Conservation (phyloP, 2,888 invertebrate species). For the Iselma pallidipennis region DNA sequence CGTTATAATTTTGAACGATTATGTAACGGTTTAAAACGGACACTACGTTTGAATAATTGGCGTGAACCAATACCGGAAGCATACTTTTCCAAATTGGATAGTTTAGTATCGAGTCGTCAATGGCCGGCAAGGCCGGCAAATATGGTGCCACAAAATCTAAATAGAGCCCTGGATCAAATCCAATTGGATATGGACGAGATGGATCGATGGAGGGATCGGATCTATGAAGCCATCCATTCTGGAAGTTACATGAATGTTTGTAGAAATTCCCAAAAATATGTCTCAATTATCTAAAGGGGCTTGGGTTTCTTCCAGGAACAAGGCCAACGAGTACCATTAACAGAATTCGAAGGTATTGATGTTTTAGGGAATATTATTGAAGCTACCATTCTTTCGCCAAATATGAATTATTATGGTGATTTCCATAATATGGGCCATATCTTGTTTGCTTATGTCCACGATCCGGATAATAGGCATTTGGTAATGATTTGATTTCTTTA, state of each 20-base stretch:
- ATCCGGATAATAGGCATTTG: slow-evolving; percentile 77
- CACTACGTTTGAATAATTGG: slow-evolving; percentile 67
- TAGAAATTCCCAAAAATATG: slow-evolving; percentile 9
- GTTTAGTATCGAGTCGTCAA: slow-evolving; percentile 71
- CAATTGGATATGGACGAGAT: slow-evolving; percentile 70
- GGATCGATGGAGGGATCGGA: slow-evolving; percentile 76
- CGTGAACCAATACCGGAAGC: slow-evolving; percentile 73
- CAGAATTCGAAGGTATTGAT: slow-evolving; percentile 75
- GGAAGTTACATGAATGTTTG: slow-evolving; percentile 63
- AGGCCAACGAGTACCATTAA: slow-evolving; percentile 62
- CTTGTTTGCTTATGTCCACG: slow-evolving; percentile 75
- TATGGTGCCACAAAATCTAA: slow-evolving; percentile 63
- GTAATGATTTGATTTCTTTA: slow-evolving; percentile 53
- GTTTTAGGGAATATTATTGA: slow-evolving; percentile 80
- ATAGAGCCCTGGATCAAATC: slow-evolving; percentile 70
- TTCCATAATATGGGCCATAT: slow-evolving; percentile 84
- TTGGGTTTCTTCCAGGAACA: slow-evolving; percentile 58
- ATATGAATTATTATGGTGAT: slow-evolving; percentile 74
- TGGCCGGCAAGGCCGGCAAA: slow-evolving; percentile 73
- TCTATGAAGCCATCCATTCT: slow-evolving; percentile 71
- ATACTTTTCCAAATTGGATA: slow-evolving; percentile 85
- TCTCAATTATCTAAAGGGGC: too few relatives aligned
- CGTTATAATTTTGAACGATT: slow-evolving; percentile 77
- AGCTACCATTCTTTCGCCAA: slow-evolving; percentile 69
- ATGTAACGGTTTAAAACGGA: slow-evolving; percentile 70